Base-by-base conservation (phyloP, 2,113 vertebrate species). In the Laticauda laticaudata region DNA sequence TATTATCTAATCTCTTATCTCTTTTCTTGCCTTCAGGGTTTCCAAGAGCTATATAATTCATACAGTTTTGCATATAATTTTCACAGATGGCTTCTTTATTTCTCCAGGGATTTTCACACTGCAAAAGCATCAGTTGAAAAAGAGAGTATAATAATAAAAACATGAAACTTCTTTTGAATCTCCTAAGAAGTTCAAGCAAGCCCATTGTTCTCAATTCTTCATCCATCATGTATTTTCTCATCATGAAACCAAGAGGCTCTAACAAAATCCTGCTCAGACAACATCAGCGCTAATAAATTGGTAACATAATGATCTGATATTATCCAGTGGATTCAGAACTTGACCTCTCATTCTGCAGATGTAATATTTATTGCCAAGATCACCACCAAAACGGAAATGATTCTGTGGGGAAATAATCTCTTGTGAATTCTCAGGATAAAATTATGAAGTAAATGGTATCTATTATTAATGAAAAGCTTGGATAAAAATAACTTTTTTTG, bases 211-310 rank as follows among this genome's bases (percentile, higher is more conserved):
- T 39, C 89, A 7, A 0, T 0, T 4, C 0, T 92, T 94, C 88
- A 51, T 93, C 15, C 24, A 64, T 86, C 93, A 91, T 56, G 43
- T 57, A 87, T 54, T 9, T 20, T 0, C 3, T 29, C 91, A 91
- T 26, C 20, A 92, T 86, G 88, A 75, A 91, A 91, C 87, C 89
- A 94, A 89, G 24, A 57, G 54, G 23, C 8, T 91, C 10, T 86
- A 57, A 57, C 43, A 48, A 87, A 59, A 59, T 81, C 11, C 48
- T 86, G 8, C 5, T 94, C 34, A 94, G 45, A 39, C 43, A 64
- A 81, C 34, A 92, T 5, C 2, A 89, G n/a, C 26, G 51, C 57
- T 91, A 92, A 95, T 89, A 95, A 94, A 93, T 23, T 26, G 45
- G 23, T 92, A 94, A 90, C 1, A 43, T 39, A n/a, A 21, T 43